Percentiles rank a stretch among this genome's conserved stretches.
Evolutionary conservation across 2,113 vertebrate genomes (phyloP).

Genomic region (Zapus hudsonius): DNA sequence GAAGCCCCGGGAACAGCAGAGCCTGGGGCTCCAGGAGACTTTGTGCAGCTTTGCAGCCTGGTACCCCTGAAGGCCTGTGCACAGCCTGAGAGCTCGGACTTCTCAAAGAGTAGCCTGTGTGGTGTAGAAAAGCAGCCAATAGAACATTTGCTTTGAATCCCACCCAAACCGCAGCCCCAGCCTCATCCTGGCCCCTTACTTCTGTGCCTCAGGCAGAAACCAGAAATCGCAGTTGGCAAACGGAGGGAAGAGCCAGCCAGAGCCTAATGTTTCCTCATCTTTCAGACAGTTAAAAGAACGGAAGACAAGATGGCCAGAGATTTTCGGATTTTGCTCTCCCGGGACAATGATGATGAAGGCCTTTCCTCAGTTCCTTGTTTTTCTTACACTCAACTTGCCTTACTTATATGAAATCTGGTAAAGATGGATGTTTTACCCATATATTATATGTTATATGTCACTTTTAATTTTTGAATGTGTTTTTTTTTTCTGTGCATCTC

Average conservation of each 20-base stretch:
- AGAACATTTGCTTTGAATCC: neutral
- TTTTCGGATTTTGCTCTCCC: neutral
- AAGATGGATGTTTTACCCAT: neutral
- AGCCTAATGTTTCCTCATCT: neutral
- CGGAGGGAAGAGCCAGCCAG: neutral
- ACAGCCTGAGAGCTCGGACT: accelerated
- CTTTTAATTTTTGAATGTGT: neutral
- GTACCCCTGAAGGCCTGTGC: too few species aligned
- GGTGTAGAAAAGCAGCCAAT: neutral
- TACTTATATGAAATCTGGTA: too few species aligned
- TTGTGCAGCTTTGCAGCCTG: neutral
- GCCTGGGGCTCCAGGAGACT: neutral
- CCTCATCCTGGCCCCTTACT: neutral
- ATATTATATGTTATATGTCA: too few species aligned
- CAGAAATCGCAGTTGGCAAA: constrained; percentile 54
- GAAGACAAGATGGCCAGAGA: neutral
- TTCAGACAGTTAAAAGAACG: constrained; percentile 1
- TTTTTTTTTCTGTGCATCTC: too few species aligned
- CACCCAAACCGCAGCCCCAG: constrained; percentile 12
- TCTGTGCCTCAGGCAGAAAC: neutral
- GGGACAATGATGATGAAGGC: accelerated
- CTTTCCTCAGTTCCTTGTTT: accelerated
- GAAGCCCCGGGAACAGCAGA: neutral
- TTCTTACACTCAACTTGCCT: neutral
- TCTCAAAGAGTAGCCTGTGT: constrained; percentile 43